These are phyloP conservation scores for Epinotia nisella DNA, from an alignment of 2,888 invertebrate genomes.

Conservation along the genomic window DNA sequence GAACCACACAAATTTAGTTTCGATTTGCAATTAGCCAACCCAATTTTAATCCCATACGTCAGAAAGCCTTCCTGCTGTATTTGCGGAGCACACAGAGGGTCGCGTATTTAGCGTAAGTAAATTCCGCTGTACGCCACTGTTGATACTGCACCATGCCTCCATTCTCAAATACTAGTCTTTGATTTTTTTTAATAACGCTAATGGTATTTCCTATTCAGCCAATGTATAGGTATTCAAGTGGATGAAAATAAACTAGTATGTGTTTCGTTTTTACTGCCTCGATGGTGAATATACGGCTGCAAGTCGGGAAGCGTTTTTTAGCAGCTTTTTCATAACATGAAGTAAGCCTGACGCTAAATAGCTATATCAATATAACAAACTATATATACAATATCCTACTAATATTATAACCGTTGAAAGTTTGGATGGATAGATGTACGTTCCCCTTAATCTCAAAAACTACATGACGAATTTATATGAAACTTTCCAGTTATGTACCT, in stretches of 20 bases:
- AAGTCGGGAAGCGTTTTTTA: background rate
- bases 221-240: conserved; percentile 12
- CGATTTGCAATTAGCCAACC: conserved; percentile 41
- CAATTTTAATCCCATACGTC: conserved; percentile 34
- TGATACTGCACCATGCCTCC: conserved; percentile 61
- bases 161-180: conserved; percentile 64
- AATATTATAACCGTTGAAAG: too few relatives aligned
- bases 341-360: too few relatives aligned
- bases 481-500: too few relatives aligned
- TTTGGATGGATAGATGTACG: too few relatives aligned
- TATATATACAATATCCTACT: too few relatives aligned
- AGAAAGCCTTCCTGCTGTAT: conserved; percentile 17
- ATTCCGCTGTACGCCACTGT: conserved; percentile 82
- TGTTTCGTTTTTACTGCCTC: background rate
- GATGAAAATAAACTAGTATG: conserved; percentile 4
- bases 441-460: too few relatives aligned
- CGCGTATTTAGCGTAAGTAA: conserved; percentile 84
- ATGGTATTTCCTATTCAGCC: conserved; percentile 34
- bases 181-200: conserved; percentile 55
- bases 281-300: background rate
- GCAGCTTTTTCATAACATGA: too few relatives aligned
- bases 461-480: too few relatives aligned
- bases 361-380: too few relatives aligned
- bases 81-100: conserved; percentile 76
- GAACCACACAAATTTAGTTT: conserved; percentile 49